Base-by-base conservation (phyloP, 2,797 vertebrate species). In the Netta rufina region DNA sequence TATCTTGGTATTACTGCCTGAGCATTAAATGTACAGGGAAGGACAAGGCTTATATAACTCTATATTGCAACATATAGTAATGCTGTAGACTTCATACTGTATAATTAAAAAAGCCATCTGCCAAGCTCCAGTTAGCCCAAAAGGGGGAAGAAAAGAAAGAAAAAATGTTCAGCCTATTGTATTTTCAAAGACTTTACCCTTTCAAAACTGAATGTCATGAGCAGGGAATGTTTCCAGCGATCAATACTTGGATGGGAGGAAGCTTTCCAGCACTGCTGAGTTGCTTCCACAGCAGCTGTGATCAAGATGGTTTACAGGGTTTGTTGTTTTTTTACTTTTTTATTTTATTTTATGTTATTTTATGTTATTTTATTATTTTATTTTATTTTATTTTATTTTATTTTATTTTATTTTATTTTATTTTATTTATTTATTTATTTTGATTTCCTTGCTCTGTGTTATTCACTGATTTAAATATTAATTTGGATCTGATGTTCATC, bases 271-370 rank as follows among this genome's bases (percentile, higher is more conserved):
- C 81, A 60, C 66, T 93, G 74, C 77, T 87, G 84, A 96, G 84
- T 72, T 75, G 57, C 69, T 93, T 94, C 64, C 66, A 85, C 20
- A 84, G 93, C 95, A 97, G 96, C 94, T 97, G 96, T 86, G 93
- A 96, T 96, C 96, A 97, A 97, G 95, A 97, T 97, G 95, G 74
- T 70, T 89, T 72, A 62, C 79, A 94, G 51, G 33, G 47, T 72
- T 94, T 94, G 78, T 89, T 93, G n/a, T n/a, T 88, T 78, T 93
- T 93, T 24, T 36, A 36, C 36, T 36, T 11, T 47, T 21, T 47
- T 45, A 21, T 13, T 13, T 49, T 49, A 7, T 24, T 47, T 47
- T 47, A 47, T 21, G 21, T 47, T 47, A 47, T 49, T 47, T 47
- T 47, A 47, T 47, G 21, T 21, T 47, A 45, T 49, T 47, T 47